Base-by-base conservation (phyloP, 2,797 vertebrate species). In the Fratercula arctica region DNA sequence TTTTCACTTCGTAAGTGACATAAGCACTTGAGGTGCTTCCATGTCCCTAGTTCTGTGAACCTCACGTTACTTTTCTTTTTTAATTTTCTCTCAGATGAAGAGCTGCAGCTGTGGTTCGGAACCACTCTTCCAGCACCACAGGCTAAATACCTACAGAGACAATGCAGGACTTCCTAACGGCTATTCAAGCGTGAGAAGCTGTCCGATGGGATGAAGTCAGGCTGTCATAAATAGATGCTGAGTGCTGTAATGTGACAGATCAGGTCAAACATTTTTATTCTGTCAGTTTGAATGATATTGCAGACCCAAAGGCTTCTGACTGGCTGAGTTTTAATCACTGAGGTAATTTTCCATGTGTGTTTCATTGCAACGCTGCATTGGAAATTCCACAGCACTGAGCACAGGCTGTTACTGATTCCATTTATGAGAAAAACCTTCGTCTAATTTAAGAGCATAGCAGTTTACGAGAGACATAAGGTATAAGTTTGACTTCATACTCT, bases 241-340 rank as follows among this genome's bases (percentile, higher is more conserved):
- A 90, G 63, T 70, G 64, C 74, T 92, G 64, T 68, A 91, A 96
- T 95, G 80, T 94, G 97, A 93, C 96, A 96, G 91, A 96, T 82
- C 91, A 95, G 90, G 95, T 97, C 97, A 96, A 97, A 97, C 87
- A 96, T 93, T 97, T 96, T 93, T 82, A 87, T 96, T 81, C 93
- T 92, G 95, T 97, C 95, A 94, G 35, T 95, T 94, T 91, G 79
- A 91, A 87, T 97, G 90, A 93, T 80, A 73, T 31, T 72, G 35
- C 56, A 61, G 82, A 63, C 61, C 87, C 0, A 1, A 50, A 90
- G 66, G 51, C 75, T 95, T 96, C 67, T 1, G 0, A 33, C 57
- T 92, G 85, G 45, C 24, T 91, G 96, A 61, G 64, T 77, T 92
- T 74, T 95, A 94, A 91, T 88, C 70, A 59, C 66, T 37, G 53